Evolutionary conservation across 2,888 invertebrate genomes (phyloP).

Genomic region (Acanthoscelides obtectus): DNA sequence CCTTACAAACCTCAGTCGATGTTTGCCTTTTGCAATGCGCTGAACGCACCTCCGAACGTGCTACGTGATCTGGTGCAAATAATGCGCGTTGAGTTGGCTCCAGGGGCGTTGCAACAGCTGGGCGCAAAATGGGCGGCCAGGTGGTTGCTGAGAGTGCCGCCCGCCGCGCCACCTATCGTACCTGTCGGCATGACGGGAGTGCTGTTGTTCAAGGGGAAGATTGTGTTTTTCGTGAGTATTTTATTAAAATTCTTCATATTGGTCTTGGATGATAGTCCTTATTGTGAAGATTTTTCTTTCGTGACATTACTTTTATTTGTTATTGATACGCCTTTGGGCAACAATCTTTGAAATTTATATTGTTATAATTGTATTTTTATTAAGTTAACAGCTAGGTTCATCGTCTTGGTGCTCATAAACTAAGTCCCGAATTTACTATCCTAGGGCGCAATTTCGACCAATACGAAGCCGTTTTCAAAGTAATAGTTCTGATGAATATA

Average conservation of each 20-base stretch:
- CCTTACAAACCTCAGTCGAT: conserved; percentile 89
- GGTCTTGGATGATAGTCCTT: conserved; percentile 91
- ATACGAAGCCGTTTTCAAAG: too few relatives aligned
- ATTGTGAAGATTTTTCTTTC: too few relatives aligned
- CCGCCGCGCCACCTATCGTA: conserved; percentile 78
- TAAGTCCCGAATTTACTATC: too few relatives aligned
- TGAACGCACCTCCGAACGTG: conserved; percentile 80
- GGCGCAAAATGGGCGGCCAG: conserved; percentile 84
- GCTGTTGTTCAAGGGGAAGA: conserved; percentile 78
- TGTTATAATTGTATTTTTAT: too few relatives aligned
- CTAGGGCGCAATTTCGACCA: too few relatives aligned
- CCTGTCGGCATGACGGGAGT: conserved; percentile 89
- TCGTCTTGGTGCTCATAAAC: conserved; percentile 66
- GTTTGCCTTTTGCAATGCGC: conserved; percentile 77
- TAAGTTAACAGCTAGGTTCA: conserved; percentile 82
- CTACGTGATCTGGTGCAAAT: conserved; percentile 90
- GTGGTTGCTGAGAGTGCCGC: conserved; percentile 89
- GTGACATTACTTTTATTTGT: too few relatives aligned
- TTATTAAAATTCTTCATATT: conserved; percentile 72
- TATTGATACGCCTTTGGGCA: too few relatives aligned
- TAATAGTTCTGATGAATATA: too few relatives aligned
- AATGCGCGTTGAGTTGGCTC: conserved; percentile 64
- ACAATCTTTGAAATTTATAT: too few relatives aligned
- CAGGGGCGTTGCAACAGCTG: conserved; percentile 56
- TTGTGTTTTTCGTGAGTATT: conserved; percentile 82